Evolutionary conservation across 2,888 invertebrate species (phyloP).

Genomic region (Parnassius smintheus): DNA sequence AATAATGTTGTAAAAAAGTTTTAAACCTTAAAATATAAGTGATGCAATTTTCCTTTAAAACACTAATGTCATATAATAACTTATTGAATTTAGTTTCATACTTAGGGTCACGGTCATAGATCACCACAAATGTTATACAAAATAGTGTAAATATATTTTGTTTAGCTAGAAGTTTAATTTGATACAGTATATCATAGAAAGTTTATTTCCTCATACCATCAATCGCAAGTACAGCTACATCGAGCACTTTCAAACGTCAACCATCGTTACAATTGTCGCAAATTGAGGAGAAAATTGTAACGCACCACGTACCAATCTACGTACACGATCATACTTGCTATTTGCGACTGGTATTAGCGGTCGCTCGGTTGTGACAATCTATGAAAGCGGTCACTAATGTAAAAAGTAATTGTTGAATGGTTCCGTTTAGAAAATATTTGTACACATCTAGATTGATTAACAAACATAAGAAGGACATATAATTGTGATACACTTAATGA

Average conservation of each 20-base stretch:
- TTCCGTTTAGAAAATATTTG: constrained; percentile 7
- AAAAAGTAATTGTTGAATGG: constrained; percentile 11
- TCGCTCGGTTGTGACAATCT: constrained; percentile 23
- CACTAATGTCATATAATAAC: too few species aligned
- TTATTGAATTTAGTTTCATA: too few species aligned
- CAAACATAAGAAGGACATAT: neutral
- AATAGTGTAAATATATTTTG: too few species aligned
- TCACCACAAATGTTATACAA: too few species aligned
- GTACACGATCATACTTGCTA: constrained; percentile 4
- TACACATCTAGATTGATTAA: neutral
- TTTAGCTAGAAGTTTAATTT: too few species aligned
- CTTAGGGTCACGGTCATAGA: too few species aligned
- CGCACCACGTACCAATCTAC: constrained; percentile 34
- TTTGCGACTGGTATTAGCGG: constrained; percentile 14
- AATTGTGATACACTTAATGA: too few species aligned
- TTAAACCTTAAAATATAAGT: too few species aligned
- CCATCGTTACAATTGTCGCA: constrained; percentile 40
- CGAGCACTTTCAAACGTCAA: constrained; percentile 36
- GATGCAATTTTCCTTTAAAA: too few species aligned
- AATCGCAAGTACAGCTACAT: constrained; percentile 34
- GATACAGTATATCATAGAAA: neutral
- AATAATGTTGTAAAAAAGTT: too few species aligned
- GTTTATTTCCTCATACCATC: constrained; percentile 2
- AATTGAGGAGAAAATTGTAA: constrained; percentile 75
- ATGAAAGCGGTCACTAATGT: constrained; percentile 11